phyloP scores from a whole-genome alignment of 2,797 vertebrate species.

The Mionectes olivaceus region DNA sequence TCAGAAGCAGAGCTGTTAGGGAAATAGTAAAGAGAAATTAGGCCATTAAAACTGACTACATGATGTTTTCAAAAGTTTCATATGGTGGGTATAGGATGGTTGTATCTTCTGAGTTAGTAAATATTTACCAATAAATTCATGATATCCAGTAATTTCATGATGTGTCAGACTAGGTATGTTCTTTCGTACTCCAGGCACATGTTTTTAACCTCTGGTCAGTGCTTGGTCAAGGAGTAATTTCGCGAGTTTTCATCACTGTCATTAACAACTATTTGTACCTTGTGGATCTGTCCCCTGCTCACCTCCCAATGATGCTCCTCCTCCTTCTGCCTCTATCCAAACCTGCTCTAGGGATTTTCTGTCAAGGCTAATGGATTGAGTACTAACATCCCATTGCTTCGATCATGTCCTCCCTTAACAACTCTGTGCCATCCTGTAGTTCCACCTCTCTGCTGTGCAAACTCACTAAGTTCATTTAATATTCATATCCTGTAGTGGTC shows the following conservation, averaged over 20 bases:
- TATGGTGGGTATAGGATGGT: neutral
- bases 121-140: neutral
- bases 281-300: neutral
- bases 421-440: neutral
- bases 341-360: neutral
- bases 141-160: neutral
- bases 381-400: neutral
- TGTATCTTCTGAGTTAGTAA: neutral
- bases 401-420: neutral
- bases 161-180: neutral
- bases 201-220: neutral
- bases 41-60: neutral
- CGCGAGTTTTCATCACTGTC: neutral
- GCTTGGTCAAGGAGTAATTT: neutral
- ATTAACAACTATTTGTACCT: neutral
- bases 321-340: neutral
- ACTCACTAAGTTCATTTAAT: neutral
- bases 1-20: neutral
- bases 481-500: neutral
- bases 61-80: neutral
- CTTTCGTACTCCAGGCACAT: neutral
- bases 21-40: neutral
- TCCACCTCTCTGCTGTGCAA: neutral
- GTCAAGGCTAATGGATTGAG: neutral
- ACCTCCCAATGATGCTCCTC: neutral